Evolutionary conservation across 2,888 invertebrate genomes (phyloP), one percentile per base, ranked within the genome.

Genomic region (Polydrusus tereticollis): DNA sequence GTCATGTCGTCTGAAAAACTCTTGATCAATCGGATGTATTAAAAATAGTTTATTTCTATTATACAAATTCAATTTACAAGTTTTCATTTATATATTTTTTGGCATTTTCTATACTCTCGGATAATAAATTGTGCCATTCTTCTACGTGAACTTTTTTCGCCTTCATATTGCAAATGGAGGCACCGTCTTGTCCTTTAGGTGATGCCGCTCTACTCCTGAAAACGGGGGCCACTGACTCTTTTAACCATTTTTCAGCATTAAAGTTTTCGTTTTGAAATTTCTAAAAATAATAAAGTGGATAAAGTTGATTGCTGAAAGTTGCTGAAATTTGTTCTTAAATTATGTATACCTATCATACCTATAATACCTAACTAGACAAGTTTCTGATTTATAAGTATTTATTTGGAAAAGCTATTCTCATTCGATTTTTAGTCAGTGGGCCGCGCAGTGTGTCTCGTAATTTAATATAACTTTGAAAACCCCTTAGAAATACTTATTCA

Each of bases 161-260:
- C 76, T 90, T 90, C 90, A 94, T 92, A 82, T 91, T 91, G 58
- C 91, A 92, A 63, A 89, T 88, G 2, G 88, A 84, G 6, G 83
- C 80, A 0, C 88, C 83, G 80, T 90, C 87, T 83, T 91, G 89
- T n/a, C 89, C 89, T 82, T 87, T 89, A 0, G 88, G 87, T 0
- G 88, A 82, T 4, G 83, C 81, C 20, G 88, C 84, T 33, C 84
- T 82, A 0, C 90, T 88, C n/a, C 87, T 85, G 82, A 94, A 91
- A 73, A 90, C 88, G 0, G 87, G 83, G 58, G 89, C 87, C 33
- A 93, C 87, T 10, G 84, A 81, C 74, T 88, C 86, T 52, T 87
- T 81, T 84, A 94, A 86, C 95, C 95, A 95, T 60, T 87, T 87
- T 78, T 88, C 85, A 0, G 94, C 95, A 58, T 89, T 89, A 81